Conservation (phyloP, 2,888 invertebrate species). For the Acanthosepion lycidas region DNA sequence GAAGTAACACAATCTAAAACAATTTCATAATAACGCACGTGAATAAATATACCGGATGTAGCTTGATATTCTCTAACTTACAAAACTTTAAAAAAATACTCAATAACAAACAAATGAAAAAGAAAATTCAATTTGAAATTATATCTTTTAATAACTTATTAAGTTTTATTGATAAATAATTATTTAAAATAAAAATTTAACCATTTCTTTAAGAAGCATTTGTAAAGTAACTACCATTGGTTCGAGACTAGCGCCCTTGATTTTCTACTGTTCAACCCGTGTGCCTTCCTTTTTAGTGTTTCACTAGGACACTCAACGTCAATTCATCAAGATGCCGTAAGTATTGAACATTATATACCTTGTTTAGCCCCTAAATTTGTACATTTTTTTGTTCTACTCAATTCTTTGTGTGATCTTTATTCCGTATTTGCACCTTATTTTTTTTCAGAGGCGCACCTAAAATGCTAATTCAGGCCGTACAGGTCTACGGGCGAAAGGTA, state of each 20-base stretch:
- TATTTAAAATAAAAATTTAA: neutral
- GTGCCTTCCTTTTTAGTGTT: neutral
- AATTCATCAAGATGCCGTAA: neutral
- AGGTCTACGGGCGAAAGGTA: constrained; percentile 72
- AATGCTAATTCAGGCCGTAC: constrained; percentile 83
- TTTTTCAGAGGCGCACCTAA: constrained; percentile 60
- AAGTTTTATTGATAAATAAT: neutral
- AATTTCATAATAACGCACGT: too few species aligned
- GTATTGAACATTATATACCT: neutral
- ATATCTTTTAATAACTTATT: neutral
- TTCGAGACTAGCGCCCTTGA: neutral
- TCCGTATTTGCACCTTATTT: constrained; percentile 40
- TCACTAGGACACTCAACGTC: neutral
- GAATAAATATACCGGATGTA: neutral
- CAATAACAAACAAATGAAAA: neutral
- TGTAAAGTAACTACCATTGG: neutral
- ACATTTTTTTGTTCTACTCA: neutral
- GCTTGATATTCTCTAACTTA: neutral
- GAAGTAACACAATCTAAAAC: too few species aligned
- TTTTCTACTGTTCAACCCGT: neutral
- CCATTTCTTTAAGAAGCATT: neutral
- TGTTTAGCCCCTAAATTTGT: neutral
- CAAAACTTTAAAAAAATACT: neutral
- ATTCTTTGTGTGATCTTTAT: neutral
- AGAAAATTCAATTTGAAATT: neutral